Percentiles rank a stretch among this genome's conserved stretches.
phyloP scores from a whole-genome alignment of 2,113 vertebrate species.

The Edolisoma coerulescens region DNA sequence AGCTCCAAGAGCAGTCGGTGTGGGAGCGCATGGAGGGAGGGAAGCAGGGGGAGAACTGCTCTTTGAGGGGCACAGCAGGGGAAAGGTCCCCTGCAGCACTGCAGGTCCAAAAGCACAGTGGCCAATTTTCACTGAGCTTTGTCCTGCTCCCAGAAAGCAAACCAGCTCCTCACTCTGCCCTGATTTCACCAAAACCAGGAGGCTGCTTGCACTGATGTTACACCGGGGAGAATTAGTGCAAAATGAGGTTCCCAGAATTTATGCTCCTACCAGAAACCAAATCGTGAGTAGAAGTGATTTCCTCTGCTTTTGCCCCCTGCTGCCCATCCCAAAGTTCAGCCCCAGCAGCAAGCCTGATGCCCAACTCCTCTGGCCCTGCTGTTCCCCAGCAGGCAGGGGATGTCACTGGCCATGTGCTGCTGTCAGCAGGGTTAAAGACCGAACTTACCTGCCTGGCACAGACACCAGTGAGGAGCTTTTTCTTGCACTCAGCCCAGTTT shows the following conservation, averaged over 20 bases:
- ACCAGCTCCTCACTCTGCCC: background rate
- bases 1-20: background rate
- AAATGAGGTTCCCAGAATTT: background rate
- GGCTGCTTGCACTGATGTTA: background rate
- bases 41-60: background rate
- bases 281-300: background rate
- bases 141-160: background rate
- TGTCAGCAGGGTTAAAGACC: background rate
- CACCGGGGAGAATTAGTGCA: background rate
- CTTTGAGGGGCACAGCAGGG: background rate
- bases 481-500: background rate
- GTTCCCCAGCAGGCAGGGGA: background rate
- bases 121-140: background rate
- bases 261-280: background rate
- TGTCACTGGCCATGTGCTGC: accelerated
- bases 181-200: background rate
- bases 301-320: background rate
- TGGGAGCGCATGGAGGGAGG: background rate
- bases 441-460: background rate
- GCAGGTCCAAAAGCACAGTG: background rate
- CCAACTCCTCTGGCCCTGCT: background rate
- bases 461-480: accelerated
- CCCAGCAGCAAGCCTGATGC: background rate
- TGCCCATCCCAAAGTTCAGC: background rate
- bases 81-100: background rate